These are phyloP conservation scores for Poecile atricapillus DNA, from an alignment of 2,113 vertebrate species.

Conservation along the genomic window DNA sequence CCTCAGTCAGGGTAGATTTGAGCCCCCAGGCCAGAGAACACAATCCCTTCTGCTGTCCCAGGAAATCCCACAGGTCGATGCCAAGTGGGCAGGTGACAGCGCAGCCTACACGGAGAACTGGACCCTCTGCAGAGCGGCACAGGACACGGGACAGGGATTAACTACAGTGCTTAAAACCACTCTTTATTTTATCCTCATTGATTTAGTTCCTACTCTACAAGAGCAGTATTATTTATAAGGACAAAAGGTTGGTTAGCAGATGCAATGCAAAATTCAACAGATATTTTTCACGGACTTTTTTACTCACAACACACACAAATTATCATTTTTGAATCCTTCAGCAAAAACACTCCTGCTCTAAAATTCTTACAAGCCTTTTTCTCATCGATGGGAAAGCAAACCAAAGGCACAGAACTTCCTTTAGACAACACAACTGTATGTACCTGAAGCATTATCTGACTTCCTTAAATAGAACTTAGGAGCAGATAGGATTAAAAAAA, in stretches of 20 bases:
- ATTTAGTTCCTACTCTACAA: background rate
- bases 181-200: background rate
- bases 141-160: background rate
- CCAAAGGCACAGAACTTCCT: background rate
- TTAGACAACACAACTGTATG: background rate
- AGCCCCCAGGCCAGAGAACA: background rate
- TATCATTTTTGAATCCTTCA: background rate
- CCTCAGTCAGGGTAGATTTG: background rate
- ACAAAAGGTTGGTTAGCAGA: background rate
- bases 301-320: background rate
- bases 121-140: background rate
- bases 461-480: background rate
- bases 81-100: background rate
- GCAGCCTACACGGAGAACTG: rapidly evolving
- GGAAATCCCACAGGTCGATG: rapidly evolving
- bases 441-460: background rate
- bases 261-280: background rate
- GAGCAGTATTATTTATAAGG: background rate
- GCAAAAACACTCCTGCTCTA: background rate
- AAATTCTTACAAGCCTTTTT: background rate
- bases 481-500: background rate
- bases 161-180: background rate
- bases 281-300: background rate
- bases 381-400: background rate
- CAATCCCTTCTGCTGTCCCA: background rate